phyloP scores from a whole-genome alignment of 53 echinoderm and acorn worm species.

The Luidia sarsii region DNA sequence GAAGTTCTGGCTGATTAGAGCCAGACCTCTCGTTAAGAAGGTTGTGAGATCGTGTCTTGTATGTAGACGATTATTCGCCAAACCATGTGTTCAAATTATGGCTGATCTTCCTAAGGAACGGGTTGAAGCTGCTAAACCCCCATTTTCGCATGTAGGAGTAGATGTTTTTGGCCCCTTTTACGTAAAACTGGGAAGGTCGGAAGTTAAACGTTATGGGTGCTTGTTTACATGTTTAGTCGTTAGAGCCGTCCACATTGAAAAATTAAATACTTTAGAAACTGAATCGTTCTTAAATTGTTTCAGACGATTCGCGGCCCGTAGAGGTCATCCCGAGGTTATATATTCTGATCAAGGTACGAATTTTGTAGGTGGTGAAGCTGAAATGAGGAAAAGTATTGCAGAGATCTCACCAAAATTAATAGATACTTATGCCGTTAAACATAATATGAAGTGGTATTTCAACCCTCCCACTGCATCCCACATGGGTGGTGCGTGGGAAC shows the following conservation, averaged over 20 bases:
- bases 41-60: background rate
- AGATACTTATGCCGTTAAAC: background rate
- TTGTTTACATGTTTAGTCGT: too few species aligned
- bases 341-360: too few species aligned
- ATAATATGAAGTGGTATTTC: conserved; percentile 16
- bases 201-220: too few species aligned
- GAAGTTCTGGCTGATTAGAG: background rate
- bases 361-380: conserved; percentile 63
- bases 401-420: too few species aligned
- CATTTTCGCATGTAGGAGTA: conserved; percentile 51
- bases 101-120: background rate
- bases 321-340: conserved; percentile 61
- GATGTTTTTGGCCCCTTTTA: conserved; percentile 64
- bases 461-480: conserved; percentile 33
- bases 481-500: conserved; percentile 52
- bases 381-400: too few species aligned
- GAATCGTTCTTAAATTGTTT: conserved; percentile 60
- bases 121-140: too few species aligned
- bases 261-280: conserved; percentile 31
- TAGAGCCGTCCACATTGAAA: conserved; percentile 60
- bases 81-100: background rate
- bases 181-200: too few species aligned
- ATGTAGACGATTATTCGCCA: background rate
- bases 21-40: background rate
- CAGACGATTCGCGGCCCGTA: conserved; percentile 52